A percentile compares a stretch with the other conserved stretches of the same genome.
Conservation (phyloP, 2,888 invertebrate genomes). For the Salpingus planirostris region DNA sequence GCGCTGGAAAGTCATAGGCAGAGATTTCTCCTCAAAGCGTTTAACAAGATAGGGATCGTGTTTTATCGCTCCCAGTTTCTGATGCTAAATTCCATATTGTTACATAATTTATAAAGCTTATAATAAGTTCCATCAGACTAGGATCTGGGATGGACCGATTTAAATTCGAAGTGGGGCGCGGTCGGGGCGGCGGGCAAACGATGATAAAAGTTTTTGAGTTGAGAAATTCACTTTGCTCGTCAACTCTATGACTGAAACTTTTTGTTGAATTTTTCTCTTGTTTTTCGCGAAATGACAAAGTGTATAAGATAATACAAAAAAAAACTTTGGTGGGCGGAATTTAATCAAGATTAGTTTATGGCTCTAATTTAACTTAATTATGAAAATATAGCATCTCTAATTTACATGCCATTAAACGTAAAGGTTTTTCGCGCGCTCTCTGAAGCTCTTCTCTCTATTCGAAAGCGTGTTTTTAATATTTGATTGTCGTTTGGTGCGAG, state of each 20-base stretch:
- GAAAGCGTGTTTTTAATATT: no score
- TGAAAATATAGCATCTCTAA: slow-evolving; percentile 6
- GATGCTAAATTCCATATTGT: slow-evolving; percentile 4
- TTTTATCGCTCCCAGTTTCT: slow-evolving; percentile 2
- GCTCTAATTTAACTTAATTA: slow-evolving; percentile 10
- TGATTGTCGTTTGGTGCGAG: no score
- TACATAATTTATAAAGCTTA: slow-evolving; percentile 6
- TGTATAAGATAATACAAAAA: slow-evolving; percentile 3
- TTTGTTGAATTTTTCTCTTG: slow-evolving; percentile 5
- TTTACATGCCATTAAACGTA: slow-evolving; percentile 11
- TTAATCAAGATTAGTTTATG: slow-evolving; percentile 17
- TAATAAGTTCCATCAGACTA: slow-evolving; percentile 3
- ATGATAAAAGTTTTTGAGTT: slow-evolving; percentile 5
- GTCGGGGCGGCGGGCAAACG: no score
- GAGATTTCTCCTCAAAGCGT: slow-evolving; percentile 12
- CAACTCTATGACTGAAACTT: slow-evolving; percentile 6
- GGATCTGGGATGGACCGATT: slow-evolving; percentile 2
- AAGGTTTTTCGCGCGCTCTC: no score
- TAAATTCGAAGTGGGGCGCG: slow-evolving; percentile 5
- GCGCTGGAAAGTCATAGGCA: slow-evolving; percentile 9
- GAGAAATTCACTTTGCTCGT: slow-evolving; percentile 8
- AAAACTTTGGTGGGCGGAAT: slow-evolving; percentile 13
- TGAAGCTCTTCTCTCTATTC: no score
- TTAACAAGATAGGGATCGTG: slow-evolving; percentile 8
- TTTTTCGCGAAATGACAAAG: slow-evolving; percentile 8